Base-by-base conservation (phyloP, 2,113 vertebrate species). In the Paramormyrops kingsleyae region DNA sequence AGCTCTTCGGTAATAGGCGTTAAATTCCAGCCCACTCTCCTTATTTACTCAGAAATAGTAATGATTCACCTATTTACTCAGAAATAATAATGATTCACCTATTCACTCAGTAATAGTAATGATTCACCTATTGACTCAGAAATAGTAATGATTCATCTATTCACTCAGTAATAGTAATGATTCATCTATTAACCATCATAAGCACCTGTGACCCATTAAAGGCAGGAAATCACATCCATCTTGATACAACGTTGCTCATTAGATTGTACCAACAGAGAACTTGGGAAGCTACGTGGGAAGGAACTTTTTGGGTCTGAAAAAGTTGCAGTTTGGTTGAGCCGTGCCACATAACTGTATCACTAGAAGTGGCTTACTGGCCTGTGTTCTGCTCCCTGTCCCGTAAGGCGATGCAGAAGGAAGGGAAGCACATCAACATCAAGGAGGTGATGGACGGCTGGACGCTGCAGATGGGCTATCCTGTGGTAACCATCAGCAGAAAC, bases 371-470 rank as follows among this genome's bases (percentile, higher is more conserved):
- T 84, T 47, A 47, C 44, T 84, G 83, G 42, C 3, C 44, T 47
- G 6, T 1, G 42, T 10, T 17, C 50, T 44, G 9, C 21, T 62
- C 21, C 35, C 12, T 66, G 31, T 59, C 19, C 52, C 56, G 10
- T 27, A 39, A 99, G 99, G 97, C 97, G 92, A 97, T 99, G 96
- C 97, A 93, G 92, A 97, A 96, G 17, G 97, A 97, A 93, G 98
- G 99, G 90, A 98, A 97, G 94, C 96, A 97, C 93, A 97, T 99
- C 90, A 97, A 98, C 93, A 96, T 99, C 47, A 97, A 97, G 56
- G 96, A 97, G 92, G 98, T 99, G 90, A 99, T 99, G 99, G 98
- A 99, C 94, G 96, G 97, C 86, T 99, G 99, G 99, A 99, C 98
- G 12, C 96, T 99, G 13, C 99, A 99, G 91, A 99, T 98, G 99